Evolutionary conservation across 2,888 invertebrate species (phyloP), one percentile per base, ranked within the genome.

Genomic region (Archaeoteleia sp.): DNA sequence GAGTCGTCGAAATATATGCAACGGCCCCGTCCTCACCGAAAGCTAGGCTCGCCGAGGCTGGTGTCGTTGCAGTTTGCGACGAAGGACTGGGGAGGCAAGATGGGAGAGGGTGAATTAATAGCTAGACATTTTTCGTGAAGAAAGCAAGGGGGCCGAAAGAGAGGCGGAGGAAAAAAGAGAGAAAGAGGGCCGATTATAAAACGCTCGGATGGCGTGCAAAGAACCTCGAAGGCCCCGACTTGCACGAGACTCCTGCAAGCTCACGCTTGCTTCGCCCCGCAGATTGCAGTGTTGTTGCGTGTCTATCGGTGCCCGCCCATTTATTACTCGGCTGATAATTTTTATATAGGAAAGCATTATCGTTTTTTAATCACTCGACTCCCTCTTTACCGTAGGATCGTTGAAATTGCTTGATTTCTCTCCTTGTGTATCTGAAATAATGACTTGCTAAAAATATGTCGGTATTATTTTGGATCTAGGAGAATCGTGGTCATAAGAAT

Each of bases 201-300:
- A 79, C 71, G 76, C 74, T 77, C 69, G 61, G 75, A 70, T 67
- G 53, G 72, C 72, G 70, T 73, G 72, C 69, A 70, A 70, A 66
- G 68, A 67, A 66, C 51, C 66, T 40, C 67, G 37, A 58, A 70
- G 79, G 76, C 73, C 62, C 74, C 71, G 78, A 76, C 74, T 76
- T 75, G 71, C 74, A 67, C 73, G 71, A 70, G 75, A 73, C 71
- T 75, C 68, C 67, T 74, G 73, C 71, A 71, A 72, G 70, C 72
- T 67, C 51, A 53, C 66, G 62, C 62, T 70, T 39, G 57, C 55
- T 58, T 49, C 46, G 49, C 73, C 62, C 43, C 57, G 63, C 62
- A 71, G 73, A 75, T 76, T 78, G 71, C 74, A 78, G 73, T 75
- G 75, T 76, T 77, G 74, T 82, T 82, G 82, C 82, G 76, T 82